phyloP scores from a whole-genome alignment of 2,113 vertebrate genomes.

The Anhinga rufa region DNA sequence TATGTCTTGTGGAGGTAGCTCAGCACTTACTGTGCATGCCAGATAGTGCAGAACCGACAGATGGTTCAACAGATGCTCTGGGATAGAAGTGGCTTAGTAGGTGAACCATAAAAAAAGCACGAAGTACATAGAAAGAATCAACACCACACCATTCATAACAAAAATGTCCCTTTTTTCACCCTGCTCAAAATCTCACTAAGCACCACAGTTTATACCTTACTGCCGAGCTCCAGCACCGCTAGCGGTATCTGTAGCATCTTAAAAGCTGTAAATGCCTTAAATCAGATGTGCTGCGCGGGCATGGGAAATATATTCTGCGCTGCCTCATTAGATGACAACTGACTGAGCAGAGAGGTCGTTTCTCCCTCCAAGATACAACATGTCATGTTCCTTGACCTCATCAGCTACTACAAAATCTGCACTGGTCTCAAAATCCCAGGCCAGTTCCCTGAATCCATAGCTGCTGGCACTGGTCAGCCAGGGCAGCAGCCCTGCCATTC shows the following conservation, averaged over 20 bases:
- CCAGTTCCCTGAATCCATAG: not conserved
- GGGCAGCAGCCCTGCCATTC: not conserved
- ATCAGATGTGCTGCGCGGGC: not conserved
- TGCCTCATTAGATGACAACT: not conserved
- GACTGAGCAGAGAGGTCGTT: not conserved
- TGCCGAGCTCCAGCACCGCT: not conserved
- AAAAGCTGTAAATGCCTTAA: fast-evolving
- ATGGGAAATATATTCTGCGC: fast-evolving
- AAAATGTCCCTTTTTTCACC: not conserved
- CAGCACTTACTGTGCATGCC: not conserved
- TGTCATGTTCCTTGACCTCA: not conserved
- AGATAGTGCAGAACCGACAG: slow-evolving; percentile 45
- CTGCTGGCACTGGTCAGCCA: not conserved
- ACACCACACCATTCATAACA: not conserved
- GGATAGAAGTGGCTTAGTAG: slow-evolving; percentile 49
- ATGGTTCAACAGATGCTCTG: slow-evolving; percentile 67
- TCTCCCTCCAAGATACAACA: not conserved
- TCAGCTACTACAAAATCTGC: not conserved
- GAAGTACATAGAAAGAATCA: not conserved
- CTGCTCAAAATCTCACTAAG: not conserved
- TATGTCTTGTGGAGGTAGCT: not conserved
- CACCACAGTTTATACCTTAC: not conserved
- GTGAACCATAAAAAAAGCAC: slow-evolving; percentile 53
- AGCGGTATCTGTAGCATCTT: not conserved
- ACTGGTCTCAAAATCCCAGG: not conserved